A percentile compares a stretch with the other conserved stretches of the same genome.
phyloP scores from a whole-genome alignment of 2,113 vertebrate species.

The Seriola rivoliana region DNA sequence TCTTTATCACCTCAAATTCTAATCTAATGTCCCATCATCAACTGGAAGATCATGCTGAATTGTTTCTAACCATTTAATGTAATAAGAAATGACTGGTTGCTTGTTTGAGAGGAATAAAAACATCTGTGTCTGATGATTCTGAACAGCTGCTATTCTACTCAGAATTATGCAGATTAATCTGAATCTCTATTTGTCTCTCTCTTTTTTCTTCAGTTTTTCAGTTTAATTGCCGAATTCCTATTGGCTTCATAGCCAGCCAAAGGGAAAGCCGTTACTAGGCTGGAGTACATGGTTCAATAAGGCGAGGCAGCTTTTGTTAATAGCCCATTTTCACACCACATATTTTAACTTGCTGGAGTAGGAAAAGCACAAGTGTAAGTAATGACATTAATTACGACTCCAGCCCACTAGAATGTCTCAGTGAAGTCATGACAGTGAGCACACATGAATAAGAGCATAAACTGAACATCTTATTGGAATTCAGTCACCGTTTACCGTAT shows the following conservation, averaged over 20 bases:
- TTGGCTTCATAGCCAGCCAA: not conserved
- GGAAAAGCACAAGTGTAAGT: not conserved
- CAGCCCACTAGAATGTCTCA: not conserved
- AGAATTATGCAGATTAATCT: not conserved
- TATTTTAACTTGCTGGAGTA: not conserved
- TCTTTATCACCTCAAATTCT: not conserved
- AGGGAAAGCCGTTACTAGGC: not conserved
- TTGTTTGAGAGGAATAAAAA: constrained; percentile 1
- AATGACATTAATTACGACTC: constrained; percentile 4
- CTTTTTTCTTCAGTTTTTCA: not conserved
- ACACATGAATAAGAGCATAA: not conserved
- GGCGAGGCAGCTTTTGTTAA: not conserved
- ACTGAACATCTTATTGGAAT: not conserved
- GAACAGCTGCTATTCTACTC: not conserved
- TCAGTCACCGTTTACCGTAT: not conserved
- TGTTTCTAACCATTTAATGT: not conserved
- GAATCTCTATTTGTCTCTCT: not conserved
- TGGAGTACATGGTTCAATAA: not conserved
- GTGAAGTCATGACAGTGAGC: not conserved
- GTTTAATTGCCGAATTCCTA: not conserved
- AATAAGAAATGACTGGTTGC: not conserved
- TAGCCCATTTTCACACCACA: not conserved
- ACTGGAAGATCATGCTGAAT: not conserved
- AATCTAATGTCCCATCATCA: not conserved
- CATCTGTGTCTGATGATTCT: not conserved